Conservation (phyloP, 2,113 vertebrate species). For the Pomatorhinus ruficollis region DNA sequence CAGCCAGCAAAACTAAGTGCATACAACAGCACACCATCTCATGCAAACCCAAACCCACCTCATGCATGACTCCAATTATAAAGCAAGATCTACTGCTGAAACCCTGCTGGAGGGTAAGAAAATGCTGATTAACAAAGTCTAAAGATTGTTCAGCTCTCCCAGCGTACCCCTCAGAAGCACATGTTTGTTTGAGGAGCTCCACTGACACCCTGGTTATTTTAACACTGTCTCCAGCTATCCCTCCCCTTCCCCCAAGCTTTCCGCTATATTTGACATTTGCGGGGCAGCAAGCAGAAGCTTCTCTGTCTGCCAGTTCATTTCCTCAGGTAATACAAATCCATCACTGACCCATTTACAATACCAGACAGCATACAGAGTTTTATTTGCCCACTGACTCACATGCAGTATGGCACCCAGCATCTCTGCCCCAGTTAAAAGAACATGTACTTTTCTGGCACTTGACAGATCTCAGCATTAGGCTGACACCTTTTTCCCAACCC, state of each 20-base stretch:
- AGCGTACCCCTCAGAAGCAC: background rate
- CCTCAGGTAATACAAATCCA: constrained; percentile 61
- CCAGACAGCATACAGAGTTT: background rate
- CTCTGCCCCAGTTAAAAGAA: background rate
- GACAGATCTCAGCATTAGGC: background rate
- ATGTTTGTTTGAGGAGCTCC: background rate
- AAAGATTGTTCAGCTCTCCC: background rate
- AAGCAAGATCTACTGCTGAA: background rate
- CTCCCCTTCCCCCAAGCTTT: constrained; percentile 17
- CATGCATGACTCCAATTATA: background rate
- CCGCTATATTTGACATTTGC: constrained; percentile 42
- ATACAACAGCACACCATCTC: background rate
- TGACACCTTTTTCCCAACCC: background rate
- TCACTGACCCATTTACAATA: constrained; percentile 53
- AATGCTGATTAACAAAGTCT: background rate
- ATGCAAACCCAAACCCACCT: background rate
- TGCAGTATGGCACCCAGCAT: background rate
- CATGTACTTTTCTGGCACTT: background rate
- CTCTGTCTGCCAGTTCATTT: constrained; percentile 33
- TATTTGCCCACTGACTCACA: constrained; percentile 32
- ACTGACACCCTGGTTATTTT: background rate
- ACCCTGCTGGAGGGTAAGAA: background rate
- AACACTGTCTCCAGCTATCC: background rate
- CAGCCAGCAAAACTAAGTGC: background rate
- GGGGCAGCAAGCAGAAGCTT: constrained; percentile 34